These are phyloP conservation scores for Gopherus evgoodei DNA, from an alignment of 2,113 vertebrate species.

Conservation along the genomic window DNA sequence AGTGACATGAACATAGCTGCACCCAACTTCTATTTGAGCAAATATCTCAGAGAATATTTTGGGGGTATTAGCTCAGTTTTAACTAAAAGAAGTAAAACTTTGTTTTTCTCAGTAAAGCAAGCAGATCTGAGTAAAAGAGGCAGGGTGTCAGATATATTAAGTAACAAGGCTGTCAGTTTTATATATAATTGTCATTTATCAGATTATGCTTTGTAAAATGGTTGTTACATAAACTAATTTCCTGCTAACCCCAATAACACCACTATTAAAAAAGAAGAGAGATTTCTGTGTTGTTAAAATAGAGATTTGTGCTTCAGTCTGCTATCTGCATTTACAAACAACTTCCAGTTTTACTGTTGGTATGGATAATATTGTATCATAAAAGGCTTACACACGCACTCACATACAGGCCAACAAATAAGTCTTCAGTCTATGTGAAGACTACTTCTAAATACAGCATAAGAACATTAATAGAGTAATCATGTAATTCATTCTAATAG, in stretches of 20 bases:
- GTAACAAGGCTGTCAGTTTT: not conserved
- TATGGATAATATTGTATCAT: not conserved
- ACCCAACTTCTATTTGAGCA: not conserved
- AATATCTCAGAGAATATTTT: not conserved
- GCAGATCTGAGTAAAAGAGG: accelerated
- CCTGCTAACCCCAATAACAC: accelerated
- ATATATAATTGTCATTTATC: not conserved
- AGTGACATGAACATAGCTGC: not conserved
- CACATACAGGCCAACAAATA: not conserved
- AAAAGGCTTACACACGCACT: not conserved
- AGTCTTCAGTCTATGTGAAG: not conserved
- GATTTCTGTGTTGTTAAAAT: not conserved
- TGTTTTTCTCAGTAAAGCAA: not conserved
- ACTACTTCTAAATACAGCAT: not conserved
- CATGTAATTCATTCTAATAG: too few species aligned
- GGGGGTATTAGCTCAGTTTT: not conserved
- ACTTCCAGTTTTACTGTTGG: not conserved
- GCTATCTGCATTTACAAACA: not conserved
- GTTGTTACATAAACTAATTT: not conserved
- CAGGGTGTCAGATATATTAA: not conserved
- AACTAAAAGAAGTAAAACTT: not conserved
- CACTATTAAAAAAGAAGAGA: not conserved
- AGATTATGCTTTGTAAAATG: not conserved
- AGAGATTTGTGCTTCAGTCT: not conserved
- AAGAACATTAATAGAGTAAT: not conserved